A percentile compares a stretch with the other conserved stretches of the same genome.
Conservation (phyloP, 2,888 invertebrate species). For the Ptychoptera contaminata region DNA sequence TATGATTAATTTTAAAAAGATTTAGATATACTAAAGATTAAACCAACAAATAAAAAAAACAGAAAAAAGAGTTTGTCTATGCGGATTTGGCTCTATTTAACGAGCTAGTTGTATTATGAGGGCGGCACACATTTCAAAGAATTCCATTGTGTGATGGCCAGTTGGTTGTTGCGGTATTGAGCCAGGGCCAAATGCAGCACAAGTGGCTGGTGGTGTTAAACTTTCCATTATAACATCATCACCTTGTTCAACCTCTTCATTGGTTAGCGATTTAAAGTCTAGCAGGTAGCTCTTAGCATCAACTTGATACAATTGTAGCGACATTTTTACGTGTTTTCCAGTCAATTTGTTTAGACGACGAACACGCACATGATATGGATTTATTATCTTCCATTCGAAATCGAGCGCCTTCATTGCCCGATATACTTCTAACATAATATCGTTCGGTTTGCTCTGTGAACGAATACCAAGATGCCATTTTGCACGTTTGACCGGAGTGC, state of each 20-base stretch:
- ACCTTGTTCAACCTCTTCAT: constrained; percentile 47
- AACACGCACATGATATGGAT: constrained; percentile 90
- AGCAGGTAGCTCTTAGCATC: constrained; percentile 95
- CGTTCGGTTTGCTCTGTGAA: constrained; percentile 97
- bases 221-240: constrained; percentile 32
- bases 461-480: constrained; percentile 99
- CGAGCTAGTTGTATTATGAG: constrained; percentile 95
- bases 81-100: too few species aligned
- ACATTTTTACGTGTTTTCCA: constrained; percentile 89
- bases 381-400: constrained; percentile 98
- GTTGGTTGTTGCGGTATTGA: constrained; percentile 30
- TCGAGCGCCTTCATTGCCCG: constrained; percentile 96
- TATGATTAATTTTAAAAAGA: too few species aligned
- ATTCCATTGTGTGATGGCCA: constrained; percentile 97
- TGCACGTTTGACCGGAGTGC: constrained; percentile 78
- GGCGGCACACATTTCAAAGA: constrained; percentile 99
- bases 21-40: too few species aligned
- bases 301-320: constrained; percentile 95
- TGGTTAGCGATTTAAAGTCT: constrained; percentile 91
- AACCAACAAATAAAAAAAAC: too few species aligned
- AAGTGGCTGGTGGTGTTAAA: constrained; percentile 25
- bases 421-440: constrained; percentile 99
- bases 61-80: too few species aligned
- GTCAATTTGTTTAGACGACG: constrained; percentile 76
- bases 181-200: constrained; percentile 10